Evolutionary conservation across 2,888 invertebrate genomes (phyloP).

Genomic region (Scotopteryx bipunctaria): DNA sequence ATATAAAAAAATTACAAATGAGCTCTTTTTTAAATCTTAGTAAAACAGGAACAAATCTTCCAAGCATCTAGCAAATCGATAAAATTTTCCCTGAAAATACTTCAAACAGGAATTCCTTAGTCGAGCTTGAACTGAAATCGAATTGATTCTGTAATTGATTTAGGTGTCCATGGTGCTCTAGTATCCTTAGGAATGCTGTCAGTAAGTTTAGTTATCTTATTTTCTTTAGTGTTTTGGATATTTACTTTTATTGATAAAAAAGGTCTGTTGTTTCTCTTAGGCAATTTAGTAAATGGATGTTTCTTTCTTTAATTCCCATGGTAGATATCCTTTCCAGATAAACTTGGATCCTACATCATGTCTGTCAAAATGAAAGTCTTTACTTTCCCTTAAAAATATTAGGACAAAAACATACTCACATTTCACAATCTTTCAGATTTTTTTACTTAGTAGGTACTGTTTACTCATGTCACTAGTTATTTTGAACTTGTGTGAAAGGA

Average conservation of each 20-base stretch:
- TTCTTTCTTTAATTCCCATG: too few species aligned
- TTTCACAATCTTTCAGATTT: too few species aligned
- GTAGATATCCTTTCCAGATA: too few species aligned
- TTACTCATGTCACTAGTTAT: too few species aligned
- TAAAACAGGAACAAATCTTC: constrained; percentile 23
- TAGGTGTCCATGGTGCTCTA: constrained; percentile 39
- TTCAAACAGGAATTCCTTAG: constrained; percentile 47
- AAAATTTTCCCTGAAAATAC: constrained; percentile 41
- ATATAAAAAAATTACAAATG: too few species aligned
- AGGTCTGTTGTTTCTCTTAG: background rate
- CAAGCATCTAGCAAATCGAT: constrained; percentile 9
- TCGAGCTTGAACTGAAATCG: constrained; percentile 44
- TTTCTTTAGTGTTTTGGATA: background rate
- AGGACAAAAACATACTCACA: too few species aligned
- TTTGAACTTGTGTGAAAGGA: too few species aligned
- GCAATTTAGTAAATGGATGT: background rate
- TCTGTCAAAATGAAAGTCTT: too few species aligned
- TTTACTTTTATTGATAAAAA: background rate
- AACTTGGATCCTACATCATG: too few species aligned
- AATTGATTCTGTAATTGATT: constrained; percentile 58
- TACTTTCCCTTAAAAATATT: too few species aligned
- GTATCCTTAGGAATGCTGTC: constrained; percentile 19
- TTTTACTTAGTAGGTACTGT: too few species aligned
- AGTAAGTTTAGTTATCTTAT: background rate
- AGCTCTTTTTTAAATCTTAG: too few species aligned